These are phyloP conservation scores for Dicyrtoma fusca DNA, from an alignment of 2,888 invertebrate species.

Conservation along the genomic window DNA sequence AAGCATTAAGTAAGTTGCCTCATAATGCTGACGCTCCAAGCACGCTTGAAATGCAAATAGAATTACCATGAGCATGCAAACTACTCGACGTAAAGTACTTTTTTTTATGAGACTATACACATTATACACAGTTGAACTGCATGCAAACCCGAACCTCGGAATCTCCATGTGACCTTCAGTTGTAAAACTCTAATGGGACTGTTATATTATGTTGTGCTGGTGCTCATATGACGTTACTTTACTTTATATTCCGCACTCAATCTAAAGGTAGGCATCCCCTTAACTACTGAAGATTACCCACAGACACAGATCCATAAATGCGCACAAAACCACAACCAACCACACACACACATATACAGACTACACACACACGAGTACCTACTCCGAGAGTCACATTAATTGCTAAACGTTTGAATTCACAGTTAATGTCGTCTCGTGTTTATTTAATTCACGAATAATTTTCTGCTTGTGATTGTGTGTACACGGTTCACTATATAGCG, in stretches of 20 bases:
- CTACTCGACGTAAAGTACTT: constrained; percentile 7
- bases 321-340: not conserved
- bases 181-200: not conserved
- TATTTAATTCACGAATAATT: no score
- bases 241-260: no score
- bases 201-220: not conserved
- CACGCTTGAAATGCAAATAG: constrained; percentile 12
- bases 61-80: constrained; percentile 16
- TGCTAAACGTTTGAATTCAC: not conserved
- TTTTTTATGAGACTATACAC: not conserved
- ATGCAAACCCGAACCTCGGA: constrained; percentile 31
- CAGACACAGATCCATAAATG: not conserved
- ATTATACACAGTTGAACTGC: not conserved
- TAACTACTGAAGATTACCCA: not conserved
- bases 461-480: no score
- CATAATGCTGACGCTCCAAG: not conserved
- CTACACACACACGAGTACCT: not conserved
- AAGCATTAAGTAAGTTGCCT: not conserved
- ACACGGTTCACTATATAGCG: no score
- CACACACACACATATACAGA: constrained; percentile 1
- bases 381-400: not conserved
- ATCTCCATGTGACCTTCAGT: constrained; percentile 12
- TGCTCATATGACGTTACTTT: no score
- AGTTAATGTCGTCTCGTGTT: not conserved
- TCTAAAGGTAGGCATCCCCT: no score